These are phyloP conservation scores for Daboia siamensis DNA, from an alignment of 2,113 vertebrate species.

Conservation along the genomic window DNA sequence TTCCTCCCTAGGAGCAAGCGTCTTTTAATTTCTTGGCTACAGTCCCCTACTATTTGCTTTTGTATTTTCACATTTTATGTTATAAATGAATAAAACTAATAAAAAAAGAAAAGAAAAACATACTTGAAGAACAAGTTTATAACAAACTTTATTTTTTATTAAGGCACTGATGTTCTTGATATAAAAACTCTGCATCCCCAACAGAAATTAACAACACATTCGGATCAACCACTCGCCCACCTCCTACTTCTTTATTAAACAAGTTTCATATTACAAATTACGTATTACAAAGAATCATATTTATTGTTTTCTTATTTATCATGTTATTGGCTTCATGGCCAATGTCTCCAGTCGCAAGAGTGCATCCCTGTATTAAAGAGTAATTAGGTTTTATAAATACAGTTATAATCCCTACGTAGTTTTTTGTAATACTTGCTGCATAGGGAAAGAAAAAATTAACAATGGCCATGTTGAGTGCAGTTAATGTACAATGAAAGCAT, in stretches of 20 bases:
- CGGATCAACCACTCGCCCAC: background rate
- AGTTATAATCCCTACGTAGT: background rate
- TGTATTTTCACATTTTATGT: no score
- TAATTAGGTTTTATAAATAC: background rate
- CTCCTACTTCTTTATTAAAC: background rate
- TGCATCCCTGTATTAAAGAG: background rate
- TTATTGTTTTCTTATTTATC: background rate
- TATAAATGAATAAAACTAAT: no score
- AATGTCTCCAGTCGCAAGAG: background rate
- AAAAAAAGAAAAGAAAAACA: background rate
- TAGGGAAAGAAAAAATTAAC: background rate
- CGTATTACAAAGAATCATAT: background rate
- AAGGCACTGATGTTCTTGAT: background rate
- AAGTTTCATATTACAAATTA: background rate
- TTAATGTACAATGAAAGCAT: background rate
- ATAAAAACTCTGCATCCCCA: background rate
- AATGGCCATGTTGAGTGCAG: background rate
- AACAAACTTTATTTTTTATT: background rate
- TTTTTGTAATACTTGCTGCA: background rate
- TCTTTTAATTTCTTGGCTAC: no score
- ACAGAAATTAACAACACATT: background rate
- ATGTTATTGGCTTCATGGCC: background rate
- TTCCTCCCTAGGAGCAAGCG: no score
- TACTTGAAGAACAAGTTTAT: background rate
- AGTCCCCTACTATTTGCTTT: no score